Evolutionary conservation across 2,797 vertebrate genomes (phyloP), one percentile per base, ranked within the genome.

Genomic region (Crax fasciolata): DNA sequence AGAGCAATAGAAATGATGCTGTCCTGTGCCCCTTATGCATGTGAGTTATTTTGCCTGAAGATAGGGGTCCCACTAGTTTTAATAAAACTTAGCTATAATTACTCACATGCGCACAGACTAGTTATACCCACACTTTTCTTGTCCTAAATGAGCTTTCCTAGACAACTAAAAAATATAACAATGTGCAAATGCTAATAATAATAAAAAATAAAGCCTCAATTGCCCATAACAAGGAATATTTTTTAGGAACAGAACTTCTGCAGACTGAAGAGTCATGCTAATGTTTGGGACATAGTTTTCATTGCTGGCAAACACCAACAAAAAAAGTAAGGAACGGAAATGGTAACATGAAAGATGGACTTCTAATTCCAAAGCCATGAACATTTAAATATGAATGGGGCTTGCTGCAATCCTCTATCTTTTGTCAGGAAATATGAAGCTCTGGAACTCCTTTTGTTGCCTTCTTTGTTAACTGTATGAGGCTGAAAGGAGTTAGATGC

Each of bases 311-410:
- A 95, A 74, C 65, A 89, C 49, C 74, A 96, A 96, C 67, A 97
- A 96, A 96, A 84, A 83, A 89, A 68, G 54, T 65, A 87, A 54
- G 88, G 71, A 95, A 96, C 27, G 55, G 94, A 93, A 93, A 96
- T 85, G 28, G 72, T 92, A 95, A 96, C 67, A 85, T 80, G 76
- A 95, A 97, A 94, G 84, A 96, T 95, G 82, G 61, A 95, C 93
- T 92, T 91, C 77, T 93, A 96, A 90, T 96, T 96, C 90, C 91
- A 93, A 96, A 97, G 90, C 76, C 66, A 93, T 55, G 78, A 75
- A 49, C 74, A 95, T 97, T 97, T 97, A 95, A 97, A 97, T 97
- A 97, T 96, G 91, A 97, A 97, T 97, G 61, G 75, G 44, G 14
- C 81, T 95, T 96, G 73, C 84, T 89, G 44, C 76, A 44, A 43